Evolutionary conservation across 92 coral and sea anemone species (phyloP), one percentile per base, ranked within the genome.

Genomic region (Metridium senile): DNA sequence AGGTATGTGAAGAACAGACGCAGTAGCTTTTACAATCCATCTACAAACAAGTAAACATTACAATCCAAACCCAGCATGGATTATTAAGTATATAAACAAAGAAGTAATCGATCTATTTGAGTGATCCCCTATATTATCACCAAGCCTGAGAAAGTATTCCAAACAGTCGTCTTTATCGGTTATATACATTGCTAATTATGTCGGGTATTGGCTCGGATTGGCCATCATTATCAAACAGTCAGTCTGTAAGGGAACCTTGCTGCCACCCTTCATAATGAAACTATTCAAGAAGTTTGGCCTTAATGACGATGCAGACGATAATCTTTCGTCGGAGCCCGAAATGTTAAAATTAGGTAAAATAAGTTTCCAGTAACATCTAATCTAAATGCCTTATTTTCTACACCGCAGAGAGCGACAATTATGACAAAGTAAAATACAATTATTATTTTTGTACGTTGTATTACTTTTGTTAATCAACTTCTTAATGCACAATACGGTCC

Each of bases 31-130:
- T 31, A 1, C 3, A 63, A 30, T 9, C 20, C 58, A 49, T 19
- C 8, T 39, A 39, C 49, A 39, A 39, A 39, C 6, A 0, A 53
- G 28, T 57, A 26, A 73, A 72, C 28, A 58, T 11, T 19, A 57
- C 57, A 57, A 22, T 57, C 51, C 30, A 59, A 11, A 10, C 69
- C 17, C 56, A 58, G 78, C 45, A 57, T 54, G 58, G n/a, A 34
- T 33, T 33, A 57, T 57, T 9, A 27, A 25, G 20, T 19, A 58
- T 57, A 18, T 19, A 72, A 53, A 73, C 68, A 58, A 71, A 39
- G 13, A 54, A 10, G 64, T 73, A 73, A 73, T 16, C 67, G 78
- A 73, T 73, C 3, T 58, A 39, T 73, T 58, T 73, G 20, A 59
- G 31, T 59, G 22, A 0, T 2, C 47, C 64, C 25, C 1, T 46